These are phyloP conservation scores for Brachirus orientalis DNA, from an alignment of 2,113 vertebrate genomes.

Conservation along the genomic window DNA sequence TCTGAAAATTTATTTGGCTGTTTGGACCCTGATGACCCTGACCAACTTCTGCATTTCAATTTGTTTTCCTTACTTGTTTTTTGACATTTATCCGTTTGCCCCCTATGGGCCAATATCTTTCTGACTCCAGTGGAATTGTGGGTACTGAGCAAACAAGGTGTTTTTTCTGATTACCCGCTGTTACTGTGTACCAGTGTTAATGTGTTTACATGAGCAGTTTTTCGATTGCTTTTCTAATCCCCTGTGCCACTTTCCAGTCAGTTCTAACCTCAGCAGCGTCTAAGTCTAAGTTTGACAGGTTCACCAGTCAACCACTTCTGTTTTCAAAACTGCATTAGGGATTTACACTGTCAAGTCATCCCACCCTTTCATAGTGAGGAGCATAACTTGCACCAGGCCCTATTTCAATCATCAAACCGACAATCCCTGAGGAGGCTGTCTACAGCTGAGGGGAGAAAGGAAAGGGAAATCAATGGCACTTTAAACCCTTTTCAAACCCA, in stretches of 20 bases:
- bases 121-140: constrained; percentile 53
- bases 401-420: constrained; percentile 58
- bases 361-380: constrained; percentile 37
- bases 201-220: constrained; percentile 22
- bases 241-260: constrained; percentile 6
- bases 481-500: constrained; percentile 54
- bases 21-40: too few relatives aligned
- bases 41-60: neutral
- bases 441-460: constrained; percentile 33
- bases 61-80: neutral
- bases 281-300: constrained; percentile 21
- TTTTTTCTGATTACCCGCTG: constrained; percentile 28
- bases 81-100: constrained; percentile 43
- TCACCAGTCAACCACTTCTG: constrained; percentile 1
- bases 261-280: constrained; percentile 7
- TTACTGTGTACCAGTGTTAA: neutral
- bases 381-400: constrained; percentile 34
- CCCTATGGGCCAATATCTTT: constrained; percentile 26
- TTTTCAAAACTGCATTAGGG: constrained; percentile 34
- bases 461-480: constrained; percentile 70
- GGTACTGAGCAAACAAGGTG: constrained; percentile 69
- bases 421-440: constrained; percentile 42
- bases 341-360: constrained; percentile 46
- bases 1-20: too few relatives aligned
- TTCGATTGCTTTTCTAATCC: constrained; percentile 11